Evolutionary conservation across 1,140 invertebrate genomes (phyloP).

Genomic region (Holcopasites calliopsidis): DNA sequence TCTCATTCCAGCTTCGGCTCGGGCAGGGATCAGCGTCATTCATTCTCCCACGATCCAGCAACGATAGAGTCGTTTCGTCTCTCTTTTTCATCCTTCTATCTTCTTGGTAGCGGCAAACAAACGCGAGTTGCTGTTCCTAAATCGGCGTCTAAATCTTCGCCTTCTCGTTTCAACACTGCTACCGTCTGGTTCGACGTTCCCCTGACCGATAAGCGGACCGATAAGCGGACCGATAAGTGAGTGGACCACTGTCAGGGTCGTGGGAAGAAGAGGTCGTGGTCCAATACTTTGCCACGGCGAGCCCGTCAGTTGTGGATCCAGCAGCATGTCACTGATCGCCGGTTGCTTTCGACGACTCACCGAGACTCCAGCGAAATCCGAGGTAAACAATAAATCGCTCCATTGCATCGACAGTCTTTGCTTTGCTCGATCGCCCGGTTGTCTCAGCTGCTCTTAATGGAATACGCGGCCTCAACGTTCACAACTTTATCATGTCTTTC

Average conservation of each 20-base stretch:
- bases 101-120: neutral
- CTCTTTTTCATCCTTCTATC: neutral
- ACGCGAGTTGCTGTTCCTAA: neutral
- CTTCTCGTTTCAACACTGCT: too few relatives aligned
- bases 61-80: conserved; percentile 10
- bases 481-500: too few relatives aligned
- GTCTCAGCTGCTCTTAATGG: too few relatives aligned
- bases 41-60: conserved; percentile 33
- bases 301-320: too few relatives aligned
- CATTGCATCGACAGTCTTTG: neutral
- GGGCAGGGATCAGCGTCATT: conserved; percentile 39
- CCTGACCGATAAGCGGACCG: conserved; percentile 1
- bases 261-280: conserved; percentile 22
- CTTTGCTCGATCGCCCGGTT: too few relatives aligned
- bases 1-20: conserved; percentile 13
- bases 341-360: conserved; percentile 56
- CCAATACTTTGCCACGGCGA: neutral
- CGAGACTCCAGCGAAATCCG: conserved; percentile 43
- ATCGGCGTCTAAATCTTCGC: neutral
- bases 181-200: neutral
- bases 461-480: too few relatives aligned
- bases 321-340: conserved; percentile 52
- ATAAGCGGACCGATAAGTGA: conserved; percentile 41
- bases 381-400: conserved; percentile 38
- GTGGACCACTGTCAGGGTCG: conserved; percentile 58